Evolutionary conservation across 2,113 vertebrate species (phyloP), one percentile per base, ranked within the genome.

Genomic region (Poicephalus meyeri): DNA sequence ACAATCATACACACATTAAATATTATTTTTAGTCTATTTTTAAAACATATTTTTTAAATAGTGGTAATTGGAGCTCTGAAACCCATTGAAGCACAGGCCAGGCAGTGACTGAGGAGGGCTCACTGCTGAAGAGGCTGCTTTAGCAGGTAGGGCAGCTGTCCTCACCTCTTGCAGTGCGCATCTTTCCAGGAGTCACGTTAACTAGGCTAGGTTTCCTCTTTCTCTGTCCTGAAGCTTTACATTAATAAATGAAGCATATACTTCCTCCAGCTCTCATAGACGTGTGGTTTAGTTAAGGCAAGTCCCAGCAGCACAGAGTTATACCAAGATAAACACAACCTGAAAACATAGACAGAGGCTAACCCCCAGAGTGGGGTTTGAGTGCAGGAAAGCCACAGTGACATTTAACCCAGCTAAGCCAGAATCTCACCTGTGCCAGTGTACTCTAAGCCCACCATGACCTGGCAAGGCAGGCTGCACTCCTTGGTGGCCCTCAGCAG

Each of bases 1-100:
- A 6, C 39, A 11, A 10, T 4, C 13, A 4, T 7, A 18, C 18
- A 63, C 53, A 5, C 35, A 16, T 16, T 17, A 15, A 0, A 1
- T 9, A 50, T 44, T 28, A 14, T 5, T 85, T 33, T 7, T 4
- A 6, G 25, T 4, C 49, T 55, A 3, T 13, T 76, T 68, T 39
- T 24, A 3, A 46, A 49, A 31, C 3, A 4, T 29, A 5, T 25
- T 46, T 74, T 53, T 60, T 2, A 18, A 19, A 7, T 4, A 26
- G n/a, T 16, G 65, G 0, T 12, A 9, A 10, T 2, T 16, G 65
- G 21, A 16, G 26, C 8, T 20, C 3, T 3, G 42, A 39, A n/a
- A 21, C 7, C 29, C 53, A 1, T 56, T 0, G 73, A 41, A 42
- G 66, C 13, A 2, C 24, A 23, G 53, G 63, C 7, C 5, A 4